phyloP scores from a whole-genome alignment of 2,797 vertebrate species.

The Hydrocynus forskahlii region DNA sequence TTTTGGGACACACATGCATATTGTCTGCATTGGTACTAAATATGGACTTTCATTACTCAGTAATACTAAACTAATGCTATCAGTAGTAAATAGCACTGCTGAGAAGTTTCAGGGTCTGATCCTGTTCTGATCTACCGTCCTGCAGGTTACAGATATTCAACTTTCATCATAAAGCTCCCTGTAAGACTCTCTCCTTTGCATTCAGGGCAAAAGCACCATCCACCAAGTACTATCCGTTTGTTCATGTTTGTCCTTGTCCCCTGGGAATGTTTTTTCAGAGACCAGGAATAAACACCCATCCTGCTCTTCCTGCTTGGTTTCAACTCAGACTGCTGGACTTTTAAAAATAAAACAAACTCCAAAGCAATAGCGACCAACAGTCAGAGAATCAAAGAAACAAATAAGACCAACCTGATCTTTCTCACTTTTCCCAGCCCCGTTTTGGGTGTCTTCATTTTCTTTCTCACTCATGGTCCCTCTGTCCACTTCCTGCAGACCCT shows the following conservation, averaged over 20 bases:
- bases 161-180: background rate
- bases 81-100: too few species aligned
- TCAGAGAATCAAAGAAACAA: background rate
- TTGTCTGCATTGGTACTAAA: too few species aligned
- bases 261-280: background rate
- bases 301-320: background rate
- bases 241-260: background rate
- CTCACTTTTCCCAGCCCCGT: conserved; percentile 54
- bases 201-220: too few species aligned
- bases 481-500: conserved; percentile 7
- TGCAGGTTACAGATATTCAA: background rate
- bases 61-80: too few species aligned
- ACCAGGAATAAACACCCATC: background rate
- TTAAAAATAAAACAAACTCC: background rate
- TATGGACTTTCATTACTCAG: too few species aligned
- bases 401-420: conserved; percentile 67
- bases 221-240: too few species aligned
- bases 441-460: conserved; percentile 32
- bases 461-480: conserved; percentile 45
- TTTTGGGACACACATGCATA: too few species aligned
- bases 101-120: too few species aligned
- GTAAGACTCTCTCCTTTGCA: too few species aligned
- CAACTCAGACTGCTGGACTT: background rate
- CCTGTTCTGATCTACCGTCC: background rate
- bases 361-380: background rate